These are phyloP conservation scores for Apocheima hispidaria DNA, from an alignment of 2,888 invertebrate species.

Conservation along the genomic window DNA sequence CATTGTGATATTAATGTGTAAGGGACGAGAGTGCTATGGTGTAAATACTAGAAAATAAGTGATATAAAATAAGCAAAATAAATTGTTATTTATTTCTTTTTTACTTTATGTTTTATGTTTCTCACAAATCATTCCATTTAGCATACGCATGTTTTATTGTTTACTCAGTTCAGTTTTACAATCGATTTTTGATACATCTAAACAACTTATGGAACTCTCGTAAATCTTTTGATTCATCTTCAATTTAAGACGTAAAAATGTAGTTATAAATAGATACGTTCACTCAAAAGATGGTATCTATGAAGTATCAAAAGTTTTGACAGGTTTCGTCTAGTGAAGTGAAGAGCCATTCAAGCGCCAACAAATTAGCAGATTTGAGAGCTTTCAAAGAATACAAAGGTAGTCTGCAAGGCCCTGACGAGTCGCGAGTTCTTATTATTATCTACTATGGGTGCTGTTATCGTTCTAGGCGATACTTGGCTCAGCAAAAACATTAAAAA, in stretches of 20 bases:
- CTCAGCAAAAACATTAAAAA: neutral
- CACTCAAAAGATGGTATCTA: constrained; percentile 3
- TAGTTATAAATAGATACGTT: constrained; percentile 3
- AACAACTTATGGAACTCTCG: constrained; percentile 17
- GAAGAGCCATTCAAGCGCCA: constrained; percentile 1
- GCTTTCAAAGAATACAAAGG: constrained; percentile 16
- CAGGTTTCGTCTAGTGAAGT: constrained; percentile 8
- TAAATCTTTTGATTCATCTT: constrained; percentile 19
- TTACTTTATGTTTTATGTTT: constrained; percentile 62
- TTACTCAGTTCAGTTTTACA: constrained; percentile 41
- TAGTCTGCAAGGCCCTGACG: neutral
- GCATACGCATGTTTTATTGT: constrained; percentile 40
- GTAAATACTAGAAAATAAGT: constrained; percentile 79
- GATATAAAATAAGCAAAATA: constrained; percentile 71
- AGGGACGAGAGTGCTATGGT: constrained; percentile 70
- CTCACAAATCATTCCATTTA: constrained; percentile 22
- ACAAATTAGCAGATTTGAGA: constrained; percentile 1
- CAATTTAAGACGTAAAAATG: constrained; percentile 3
- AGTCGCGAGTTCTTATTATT: neutral
- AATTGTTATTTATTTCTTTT: constrained; percentile 71
- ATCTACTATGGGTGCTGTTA: neutral
- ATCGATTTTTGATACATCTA: constrained; percentile 25
- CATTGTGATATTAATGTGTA: constrained; percentile 83
- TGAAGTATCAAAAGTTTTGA: constrained; percentile 1
- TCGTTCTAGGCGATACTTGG: neutral